Base-by-base conservation (phyloP, 1,140 invertebrate genomes). In the Araneus ventricosus region DNA sequence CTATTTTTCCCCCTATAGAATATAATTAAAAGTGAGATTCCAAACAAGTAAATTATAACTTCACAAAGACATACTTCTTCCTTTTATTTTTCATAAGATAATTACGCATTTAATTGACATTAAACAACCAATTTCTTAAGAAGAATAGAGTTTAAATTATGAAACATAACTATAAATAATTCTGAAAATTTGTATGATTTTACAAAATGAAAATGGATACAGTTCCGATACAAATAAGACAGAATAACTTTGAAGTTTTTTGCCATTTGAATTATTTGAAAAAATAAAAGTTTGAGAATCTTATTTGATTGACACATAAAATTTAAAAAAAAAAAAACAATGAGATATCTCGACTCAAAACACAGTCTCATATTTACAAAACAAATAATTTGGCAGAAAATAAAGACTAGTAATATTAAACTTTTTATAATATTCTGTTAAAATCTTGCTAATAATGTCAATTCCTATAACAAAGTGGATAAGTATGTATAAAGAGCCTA, bases 301-400 rank as follows among this genome's bases (percentile, higher is more conserved):
- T 37, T 75, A 14, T 34, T 75, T 20, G 30, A 75, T 22, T 75
- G 14, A 75, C 20, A 75, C 70, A 75, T 37, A 34, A 8, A 67
- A 67, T 45, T 45, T 14, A 14, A 45, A 45, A 14, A 45, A 39
- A 39, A 14, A 45, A 45, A 52, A 17, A 52, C 59, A 63, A 34
- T 34, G 30, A 75, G 30, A 75, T 75, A 75, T 75, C 70, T 34
- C 17, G 70, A 37, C 17, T 75, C 34, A 17, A 75, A 75, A 75
- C 30, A 75, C 30, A 20, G 20, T 75, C 17, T 34, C 70, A 75
- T 75, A 75, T 75, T 20, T 75, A 75, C 70, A 75, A 75, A 75
- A 75, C 70, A 75, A 34, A 75, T 37, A 34, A 34, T 10, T 75
- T 75, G 70, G 70, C 70, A 75, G 70, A 75, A 75, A 27, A 34